phyloP scores from a whole-genome alignment of 23 tunicate species.

The Ascidia mentula region DNA sequence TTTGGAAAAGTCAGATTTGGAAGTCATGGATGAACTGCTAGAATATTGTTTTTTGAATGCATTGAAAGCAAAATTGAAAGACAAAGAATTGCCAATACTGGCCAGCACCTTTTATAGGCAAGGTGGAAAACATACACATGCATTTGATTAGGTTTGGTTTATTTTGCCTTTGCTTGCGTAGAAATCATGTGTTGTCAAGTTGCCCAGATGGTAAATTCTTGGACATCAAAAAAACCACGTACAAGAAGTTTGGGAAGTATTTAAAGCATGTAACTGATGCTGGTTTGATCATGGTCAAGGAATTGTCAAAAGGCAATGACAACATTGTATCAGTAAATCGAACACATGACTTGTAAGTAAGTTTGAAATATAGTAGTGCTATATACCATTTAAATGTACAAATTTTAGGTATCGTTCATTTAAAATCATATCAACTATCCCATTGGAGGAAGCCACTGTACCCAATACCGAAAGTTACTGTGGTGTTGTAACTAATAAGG shows the following conservation, averaged over 20 bases:
- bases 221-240: slow-evolving; percentile 77
- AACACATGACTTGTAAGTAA: slow-evolving; percentile 61
- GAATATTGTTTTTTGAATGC: slow-evolving; percentile 75
- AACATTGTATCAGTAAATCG: slow-evolving; percentile 53
- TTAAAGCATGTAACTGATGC: slow-evolving; percentile 34
- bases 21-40: slow-evolving; percentile 75
- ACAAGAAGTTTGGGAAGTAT: slow-evolving; percentile 78
- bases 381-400: too few relatives aligned
- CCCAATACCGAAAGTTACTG: slow-evolving; percentile 57
- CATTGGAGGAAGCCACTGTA: background rate
- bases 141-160: background rate
- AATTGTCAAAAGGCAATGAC: slow-evolving; percentile 73
- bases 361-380: too few relatives aligned
- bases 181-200: slow-evolving; percentile 49
- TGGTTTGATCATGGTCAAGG: slow-evolving; percentile 61
- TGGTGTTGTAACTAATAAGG: slow-evolving; percentile 77
- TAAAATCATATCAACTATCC: slow-evolving; percentile 14
- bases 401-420: slow-evolving; percentile 36
- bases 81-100: slow-evolving; percentile 69
- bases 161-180: background rate
- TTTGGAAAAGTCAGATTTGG: background rate
- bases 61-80: slow-evolving; percentile 69
- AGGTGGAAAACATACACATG: background rate
- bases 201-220: slow-evolving; percentile 47
- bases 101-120: slow-evolving; percentile 94